Base-by-base conservation (phyloP, 2,888 invertebrate genomes). In the Lasioglossum leucozonium region DNA sequence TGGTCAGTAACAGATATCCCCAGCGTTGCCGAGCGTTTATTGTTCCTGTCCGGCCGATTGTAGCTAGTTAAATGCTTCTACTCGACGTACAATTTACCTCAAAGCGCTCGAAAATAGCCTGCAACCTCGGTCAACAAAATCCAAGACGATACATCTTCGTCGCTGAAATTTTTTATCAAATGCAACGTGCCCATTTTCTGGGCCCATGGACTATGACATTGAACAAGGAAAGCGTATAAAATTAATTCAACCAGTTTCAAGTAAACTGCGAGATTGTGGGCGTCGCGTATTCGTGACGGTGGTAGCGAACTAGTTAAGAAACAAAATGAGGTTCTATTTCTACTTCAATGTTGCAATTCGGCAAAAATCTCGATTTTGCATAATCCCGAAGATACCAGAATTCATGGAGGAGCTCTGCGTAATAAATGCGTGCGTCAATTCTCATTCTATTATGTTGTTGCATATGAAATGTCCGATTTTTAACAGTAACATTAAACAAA, bases 21-120 rank as follows among this genome's bases (percentile, higher is more conserved):
- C 26, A 26, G 58, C n/a, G n/a, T n/a, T 30, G 71, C 55, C 34
- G 10, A 18, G 16, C 69, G 76, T 77, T 76, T 81, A 67, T 73
- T 77, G 67, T 40, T 62, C 22, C 44, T 81, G 22, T 2, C 44
- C 5, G 34, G 55, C 65, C 58, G 69, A 81, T 81, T 77, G 26
- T 65, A 84, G 77, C 73, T 81, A 47, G 40, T 84, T 74, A 81
- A 77, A 81, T 74, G 72, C 58, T 84, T 73, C 67, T 73, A 77
- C 58, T 81, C 84, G 73, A 4, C 34, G 72, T 81, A 73, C 44
- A 81, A 77, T 58, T 22, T 69, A 26, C 47, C 73, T n/a, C 77
- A 62, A 77, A 84, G 26, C 16, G 67, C 72, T 69, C 34, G 16
- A 62, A 77, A 77, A 73, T 84, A 81, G 37, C 37, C 26, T 26